These are phyloP conservation scores for Pyxicephalus adspersus DNA, from an alignment of 2,113 vertebrate genomes.

Conservation along the genomic window DNA sequence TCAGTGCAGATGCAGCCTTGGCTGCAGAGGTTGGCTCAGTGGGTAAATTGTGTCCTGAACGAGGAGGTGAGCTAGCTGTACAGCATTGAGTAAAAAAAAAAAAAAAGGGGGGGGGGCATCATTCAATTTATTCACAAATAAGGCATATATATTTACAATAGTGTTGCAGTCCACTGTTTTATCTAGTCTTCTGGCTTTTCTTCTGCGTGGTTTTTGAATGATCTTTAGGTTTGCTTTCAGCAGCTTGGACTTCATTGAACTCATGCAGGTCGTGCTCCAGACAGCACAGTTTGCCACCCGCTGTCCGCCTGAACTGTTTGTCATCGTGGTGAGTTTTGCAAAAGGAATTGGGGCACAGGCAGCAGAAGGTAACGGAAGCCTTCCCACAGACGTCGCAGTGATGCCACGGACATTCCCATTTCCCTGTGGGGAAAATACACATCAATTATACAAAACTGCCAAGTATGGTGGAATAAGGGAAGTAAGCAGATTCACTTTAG, in stretches of 20 bases:
- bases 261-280: conserved; percentile 85
- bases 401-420: conserved; percentile 98
- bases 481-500: no score
- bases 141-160: conserved; percentile 69
- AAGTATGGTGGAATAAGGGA: neutral
- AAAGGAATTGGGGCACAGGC: conserved; percentile 96
- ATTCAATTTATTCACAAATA: conserved; percentile 71
- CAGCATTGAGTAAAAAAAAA: conserved; percentile 62
- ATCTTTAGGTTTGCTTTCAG: conserved; percentile 64
- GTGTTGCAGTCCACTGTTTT: conserved; percentile 65
- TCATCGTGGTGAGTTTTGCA: conserved; percentile 92
- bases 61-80: conserved; percentile 61
- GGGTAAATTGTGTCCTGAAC: conserved; percentile 67
- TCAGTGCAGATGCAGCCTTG: conserved; percentile 81
- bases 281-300: conserved; percentile 83
- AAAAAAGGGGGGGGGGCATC: no score
- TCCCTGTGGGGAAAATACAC: conserved; percentile 74
- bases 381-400: conserved; percentile 97
- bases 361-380: conserved; percentile 88
- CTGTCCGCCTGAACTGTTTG: conserved; percentile 71
- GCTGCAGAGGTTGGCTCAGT: conserved; percentile 77
- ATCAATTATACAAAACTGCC: neutral
- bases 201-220: conserved; percentile 66
- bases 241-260: conserved; percentile 59
- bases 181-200: conserved; percentile 68